Base-by-base conservation (phyloP, 92 coral and sea anemone genomes). In the Parazoanthus atlanticus region DNA sequence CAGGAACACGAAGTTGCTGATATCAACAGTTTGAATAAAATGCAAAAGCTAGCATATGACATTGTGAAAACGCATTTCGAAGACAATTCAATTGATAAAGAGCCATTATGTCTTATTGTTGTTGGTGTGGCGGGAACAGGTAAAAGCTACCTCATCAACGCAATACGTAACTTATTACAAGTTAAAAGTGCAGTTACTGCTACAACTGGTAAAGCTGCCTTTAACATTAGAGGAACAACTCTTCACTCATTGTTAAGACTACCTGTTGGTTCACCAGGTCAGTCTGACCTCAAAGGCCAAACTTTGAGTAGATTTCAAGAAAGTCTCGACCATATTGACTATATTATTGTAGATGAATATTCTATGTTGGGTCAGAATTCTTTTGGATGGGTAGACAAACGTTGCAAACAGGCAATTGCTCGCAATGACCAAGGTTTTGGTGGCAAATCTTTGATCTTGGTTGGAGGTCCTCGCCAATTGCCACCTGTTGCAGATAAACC, bases 191-290 rank as follows among this genome's bases (percentile, higher is more conserved):
- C 28, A 29, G 80, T 89, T 23, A 80, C 91, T 32, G 87, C 91
- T 5, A 80, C 91, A 47, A 88, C 87, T 88, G 91, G 91, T 6
- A 89, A 89, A 81, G 91, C 91, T 23, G 79, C 91, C 66, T 81
- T 67, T 81, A 89, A 89, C 66, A 69, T 89, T 6, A 74, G 78
- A 70, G 90, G 90, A 15, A 26, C 67, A 65, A 88, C 86, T 31
- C 49, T 88, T 13, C 90, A 88, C 86, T 88, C 90, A 34, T 88
- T 80, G 26, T 79, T 88, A 43, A 88, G 72, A 32, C 78, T 88
- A 34, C 90, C 90, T 67, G 86, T 88, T 36, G 86, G 78, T 34
- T 43, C 58, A 79, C 65, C n/a, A 66, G 58, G 80, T 38, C 46
- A 79, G 17, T 65, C 69, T 26, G 86, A 88, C 46, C 69, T 88